Base-by-base conservation (phyloP, 2,888 invertebrate genomes). In the Reticulitermes lucifugus region DNA sequence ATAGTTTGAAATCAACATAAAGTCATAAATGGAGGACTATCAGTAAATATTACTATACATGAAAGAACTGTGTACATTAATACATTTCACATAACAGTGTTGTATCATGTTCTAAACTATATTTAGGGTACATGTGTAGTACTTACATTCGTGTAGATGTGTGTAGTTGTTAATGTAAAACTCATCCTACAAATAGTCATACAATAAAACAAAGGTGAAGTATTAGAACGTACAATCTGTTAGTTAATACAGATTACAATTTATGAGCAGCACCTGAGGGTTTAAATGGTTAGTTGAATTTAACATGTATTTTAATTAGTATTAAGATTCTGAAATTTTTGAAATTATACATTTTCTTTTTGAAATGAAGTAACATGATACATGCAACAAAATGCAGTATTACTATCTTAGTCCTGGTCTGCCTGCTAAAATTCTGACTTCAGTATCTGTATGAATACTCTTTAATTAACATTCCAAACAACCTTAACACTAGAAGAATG, bases 121-220 rank as follows among this genome's bases (percentile, higher is more conserved):
- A 77, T 51, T 29, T 65, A 65, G 25, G n/a, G 65, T 25, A 65
- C 25, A 35, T 77, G 51, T 81, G 70, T 81, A 22, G 41, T 81
- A 81, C 81, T 81, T 81, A 81, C 81, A 51, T 60, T 35, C 18
- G 70, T 81, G 35, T 65, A 65, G 46, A 41, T 70, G 29, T 81
- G 60, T 80, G 81, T 81, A 43, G 81, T 70, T 70, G 81, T 81
- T 65, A 81, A 81, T 70, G 60, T 60, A 35, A 80, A 22, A 43
- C 46, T 46, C 22, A 77, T 21, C 43, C 43, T 46, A 77, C 9
- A 77, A 77, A 77, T 22, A 77, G 43, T 51, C 77, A 77, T 46
- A 77, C 21, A 46, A 65, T 25, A 25, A 65, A 65, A 18, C 10
- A 65, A 65, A 46, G n/a, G 55, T 81, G 12, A 80, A 80, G 60